A percentile compares a stretch with the other conserved stretches of the same genome.
Evolutionary conservation across 2,113 vertebrate species (phyloP).

Genomic region (Dunckerocampus dactyliophorus): DNA sequence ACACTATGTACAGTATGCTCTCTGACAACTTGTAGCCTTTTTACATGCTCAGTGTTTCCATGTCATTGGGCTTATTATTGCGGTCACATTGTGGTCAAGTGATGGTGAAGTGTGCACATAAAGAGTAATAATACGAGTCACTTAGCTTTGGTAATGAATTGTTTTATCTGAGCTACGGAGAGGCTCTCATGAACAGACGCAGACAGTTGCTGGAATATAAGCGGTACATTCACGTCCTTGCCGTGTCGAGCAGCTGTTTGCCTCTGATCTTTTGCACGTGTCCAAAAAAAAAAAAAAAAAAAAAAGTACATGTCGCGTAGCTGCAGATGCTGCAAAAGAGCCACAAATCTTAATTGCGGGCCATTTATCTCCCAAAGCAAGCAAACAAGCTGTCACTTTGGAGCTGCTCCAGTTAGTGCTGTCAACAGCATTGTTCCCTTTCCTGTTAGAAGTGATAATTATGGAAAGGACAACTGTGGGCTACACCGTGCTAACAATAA

Average conservation of each 20-base stretch:
- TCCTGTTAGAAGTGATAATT: slow-evolving; percentile 32
- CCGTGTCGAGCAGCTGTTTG: slow-evolving; percentile 31
- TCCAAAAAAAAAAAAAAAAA: slow-evolving; percentile 4
- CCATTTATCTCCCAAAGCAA: slow-evolving; percentile 17
- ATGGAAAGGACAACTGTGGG: slow-evolving; percentile 11
- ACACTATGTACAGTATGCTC: neutral
- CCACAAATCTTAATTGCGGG: neutral
- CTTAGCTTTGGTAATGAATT: neutral
- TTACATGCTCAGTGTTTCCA: neutral
- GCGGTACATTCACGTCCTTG: slow-evolving; percentile 12
- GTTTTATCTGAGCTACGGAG: neutral
- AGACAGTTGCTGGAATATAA: slow-evolving; percentile 32
- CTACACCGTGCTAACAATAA: slow-evolving; percentile 24
- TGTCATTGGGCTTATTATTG: neutral
- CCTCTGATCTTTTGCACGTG: slow-evolving; percentile 8
- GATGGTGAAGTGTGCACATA: slow-evolving; percentile 1
- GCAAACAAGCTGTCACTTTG: slow-evolving; percentile 1
- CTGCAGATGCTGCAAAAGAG: slow-evolving; percentile 2
- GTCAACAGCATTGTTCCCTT: slow-evolving; percentile 31
- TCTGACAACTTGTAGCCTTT: neutral
- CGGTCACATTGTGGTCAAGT: neutral
- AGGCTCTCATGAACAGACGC: slow-evolving; percentile 23
- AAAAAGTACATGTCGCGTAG: neutral
- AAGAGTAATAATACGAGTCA: neutral
- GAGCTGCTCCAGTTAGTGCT: slow-evolving; percentile 26